These are phyloP conservation scores for Cryptoprocta ferox DNA, from an alignment of 2,797 vertebrate species.

Conservation along the genomic window DNA sequence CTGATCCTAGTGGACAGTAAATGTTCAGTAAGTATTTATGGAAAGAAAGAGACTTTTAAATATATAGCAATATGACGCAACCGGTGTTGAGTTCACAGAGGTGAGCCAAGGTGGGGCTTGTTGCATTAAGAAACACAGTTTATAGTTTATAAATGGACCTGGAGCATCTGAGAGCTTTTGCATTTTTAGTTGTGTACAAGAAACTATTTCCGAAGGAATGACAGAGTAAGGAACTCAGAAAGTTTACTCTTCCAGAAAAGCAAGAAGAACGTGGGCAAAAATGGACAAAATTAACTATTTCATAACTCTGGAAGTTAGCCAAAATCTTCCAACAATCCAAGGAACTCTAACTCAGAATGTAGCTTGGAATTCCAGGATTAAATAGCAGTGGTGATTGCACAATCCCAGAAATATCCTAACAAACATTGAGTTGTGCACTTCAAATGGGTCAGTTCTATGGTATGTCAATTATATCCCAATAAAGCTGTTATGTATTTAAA, in stretches of 20 bases:
- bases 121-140: not conserved
- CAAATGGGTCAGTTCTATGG: not conserved
- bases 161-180: not conserved
- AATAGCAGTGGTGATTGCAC: not conserved
- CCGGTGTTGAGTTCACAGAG: not conserved
- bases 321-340: not conserved
- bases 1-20: not conserved
- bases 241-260: not conserved
- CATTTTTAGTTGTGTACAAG: not conserved
- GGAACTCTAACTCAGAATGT: not conserved
- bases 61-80: not conserved
- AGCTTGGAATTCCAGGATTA: not conserved
- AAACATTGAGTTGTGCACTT: not conserved
- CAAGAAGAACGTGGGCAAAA: not conserved
- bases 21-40: not conserved
- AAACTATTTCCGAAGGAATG: not conserved
- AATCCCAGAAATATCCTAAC: not conserved
- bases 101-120: not conserved
- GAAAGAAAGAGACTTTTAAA: not conserved
- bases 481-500: not conserved
- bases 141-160: not conserved
- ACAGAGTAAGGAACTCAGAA: not conserved
- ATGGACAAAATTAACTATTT: not conserved
- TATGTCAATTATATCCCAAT: not conserved
- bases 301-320: not conserved